These are phyloP conservation scores for Luperina testacea DNA, from an alignment of 2,888 invertebrate genomes.

Conservation along the genomic window DNA sequence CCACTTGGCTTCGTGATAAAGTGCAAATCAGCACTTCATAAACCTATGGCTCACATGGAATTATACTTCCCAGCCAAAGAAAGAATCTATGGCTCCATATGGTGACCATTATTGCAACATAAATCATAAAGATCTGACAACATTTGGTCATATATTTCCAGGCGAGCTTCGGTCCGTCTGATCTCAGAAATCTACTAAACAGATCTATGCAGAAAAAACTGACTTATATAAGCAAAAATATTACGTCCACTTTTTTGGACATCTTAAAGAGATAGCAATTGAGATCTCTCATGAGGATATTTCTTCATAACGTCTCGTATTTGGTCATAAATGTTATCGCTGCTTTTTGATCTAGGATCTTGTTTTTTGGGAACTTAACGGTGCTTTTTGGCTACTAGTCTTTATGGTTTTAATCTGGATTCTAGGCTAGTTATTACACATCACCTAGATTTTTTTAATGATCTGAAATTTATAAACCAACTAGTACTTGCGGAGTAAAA, in stretches of 20 bases:
- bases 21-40: conserved; percentile 35
- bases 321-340: conserved; percentile 59
- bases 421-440: conserved; percentile 48
- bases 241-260: conserved; percentile 55
- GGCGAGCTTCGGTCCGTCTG: conserved; percentile 54
- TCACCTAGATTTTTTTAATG: conserved; percentile 15
- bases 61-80: conserved; percentile 30
- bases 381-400: conserved; percentile 51
- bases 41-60: conserved; percentile 12
- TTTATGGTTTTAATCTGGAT: conserved; percentile 47
- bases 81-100: conserved; percentile 51
- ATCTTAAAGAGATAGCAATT: conserved; percentile 59
- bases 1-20: conserved; percentile 1
- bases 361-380: conserved; percentile 48
- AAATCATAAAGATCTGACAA: conserved; percentile 54
- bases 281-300: conserved; percentile 57
- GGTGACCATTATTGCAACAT: conserved; percentile 57
- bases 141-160: conserved; percentile 51
- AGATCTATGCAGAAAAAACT: conserved; percentile 52
- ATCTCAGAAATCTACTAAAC: conserved; percentile 52
- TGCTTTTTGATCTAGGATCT: conserved; percentile 56
- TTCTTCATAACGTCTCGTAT: conserved; percentile 55
- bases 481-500: background rate
- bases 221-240: conserved; percentile 58
- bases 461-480: conserved; percentile 18